Evolutionary conservation across 2,113 vertebrate genomes (phyloP).

Genomic region (Colius striatus): DNA sequence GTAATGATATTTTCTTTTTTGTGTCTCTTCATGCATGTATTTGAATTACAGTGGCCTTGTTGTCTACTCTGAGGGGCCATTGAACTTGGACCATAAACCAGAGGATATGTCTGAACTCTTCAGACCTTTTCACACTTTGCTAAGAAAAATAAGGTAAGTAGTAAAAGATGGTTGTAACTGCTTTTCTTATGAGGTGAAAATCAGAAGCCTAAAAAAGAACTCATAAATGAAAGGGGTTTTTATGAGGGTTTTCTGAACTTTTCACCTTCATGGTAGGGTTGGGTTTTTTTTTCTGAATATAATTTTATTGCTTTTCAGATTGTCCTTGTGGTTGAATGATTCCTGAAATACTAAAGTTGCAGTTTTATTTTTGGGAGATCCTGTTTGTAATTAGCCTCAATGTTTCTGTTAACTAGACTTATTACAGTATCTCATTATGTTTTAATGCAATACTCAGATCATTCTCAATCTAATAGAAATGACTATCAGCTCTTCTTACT

Average conservation of each 20-base stretch:
- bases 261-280: not conserved
- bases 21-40: slow-evolving; percentile 14
- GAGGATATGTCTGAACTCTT: slow-evolving; percentile 99
- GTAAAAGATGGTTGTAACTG: not conserved
- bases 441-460: not conserved
- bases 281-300: not conserved
- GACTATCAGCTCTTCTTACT: not conserved
- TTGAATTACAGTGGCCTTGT: slow-evolving; percentile 89
- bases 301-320: not conserved
- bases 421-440: slow-evolving; percentile 6
- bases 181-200: not conserved
- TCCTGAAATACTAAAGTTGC: not conserved
- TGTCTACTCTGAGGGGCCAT: slow-evolving; percentile 93
- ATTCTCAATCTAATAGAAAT: slow-evolving; percentile 18
- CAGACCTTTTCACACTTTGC: slow-evolving; percentile 93
- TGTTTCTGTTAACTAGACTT: slow-evolving; percentile 7
- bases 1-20: not conserved
- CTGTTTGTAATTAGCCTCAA: slow-evolving; percentile 40
- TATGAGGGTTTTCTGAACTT: not conserved
- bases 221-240: too few relatives aligned
- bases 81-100: slow-evolving; percentile 91
- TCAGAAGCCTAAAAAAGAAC: not conserved
- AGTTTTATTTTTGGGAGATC: slow-evolving; percentile 5
- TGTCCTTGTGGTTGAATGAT: not conserved
- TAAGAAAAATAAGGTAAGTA: slow-evolving; percentile 94